Evolutionary conservation across 64 coral and sea anemone genomes (phyloP).

Genomic region (Cladopsammia gracilis): DNA sequence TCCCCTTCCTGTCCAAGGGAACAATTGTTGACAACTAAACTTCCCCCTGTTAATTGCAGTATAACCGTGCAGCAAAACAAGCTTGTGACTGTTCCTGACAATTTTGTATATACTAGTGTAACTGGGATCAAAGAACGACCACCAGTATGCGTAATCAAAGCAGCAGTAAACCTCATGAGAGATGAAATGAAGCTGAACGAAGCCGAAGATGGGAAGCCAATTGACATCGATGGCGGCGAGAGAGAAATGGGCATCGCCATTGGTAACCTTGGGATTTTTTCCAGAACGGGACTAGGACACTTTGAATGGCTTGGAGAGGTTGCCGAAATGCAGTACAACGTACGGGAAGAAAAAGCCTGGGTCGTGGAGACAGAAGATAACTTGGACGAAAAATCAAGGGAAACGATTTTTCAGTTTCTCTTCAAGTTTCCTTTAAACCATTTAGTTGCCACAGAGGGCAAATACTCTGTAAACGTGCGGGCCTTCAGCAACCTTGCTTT

Average conservation of each 20-base stretch:
- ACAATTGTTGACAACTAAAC: not conserved
- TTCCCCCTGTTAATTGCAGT: slow-evolving; percentile 2
- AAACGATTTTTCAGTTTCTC: not conserved
- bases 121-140: not conserved
- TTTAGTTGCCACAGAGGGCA: slow-evolving; percentile 4
- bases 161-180: not conserved
- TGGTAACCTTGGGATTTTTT: not conserved
- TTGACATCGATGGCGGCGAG: not conserved
- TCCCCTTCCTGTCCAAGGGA: not conserved
- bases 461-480: not conserved
- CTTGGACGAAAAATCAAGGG: not conserved
- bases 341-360: not conserved
- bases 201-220: too few species aligned
- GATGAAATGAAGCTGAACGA: too few species aligned
- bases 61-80: not conserved
- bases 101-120: not conserved
- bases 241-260: not conserved
- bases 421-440: not conserved
- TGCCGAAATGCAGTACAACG: too few species aligned
- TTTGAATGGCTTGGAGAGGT: slow-evolving; percentile 8
- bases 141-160: not conserved
- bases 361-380: not conserved
- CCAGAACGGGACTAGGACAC: not conserved
- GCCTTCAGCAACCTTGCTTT: not conserved
- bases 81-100: not conserved